Base-by-base conservation (phyloP, 2,888 invertebrate species). In the Pandemis cinnamomeana region DNA sequence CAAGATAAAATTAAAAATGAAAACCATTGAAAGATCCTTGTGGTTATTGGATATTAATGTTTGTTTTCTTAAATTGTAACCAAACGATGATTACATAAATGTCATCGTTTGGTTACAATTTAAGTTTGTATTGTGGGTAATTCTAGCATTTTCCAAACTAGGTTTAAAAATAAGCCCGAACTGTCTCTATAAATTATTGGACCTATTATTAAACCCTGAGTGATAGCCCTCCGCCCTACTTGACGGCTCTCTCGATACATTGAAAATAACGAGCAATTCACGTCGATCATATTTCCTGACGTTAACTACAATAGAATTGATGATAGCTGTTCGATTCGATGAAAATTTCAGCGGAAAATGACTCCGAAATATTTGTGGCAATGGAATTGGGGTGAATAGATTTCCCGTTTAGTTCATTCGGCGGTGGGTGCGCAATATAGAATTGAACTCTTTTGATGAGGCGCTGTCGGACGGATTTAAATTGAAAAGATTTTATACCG, bases 371-470 rank as follows among this genome's bases (percentile, higher is more conserved):
- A 63, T 36, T 64, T 48, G 64, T 55, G 66, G 46, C 58, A 58
- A 60, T 46, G 63, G 63, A 60, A 51, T 71, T 66, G 71, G 63
- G 63, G 60, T 72, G 72, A 72, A 72, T 72, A 69, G 68, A 58
- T 63, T 67, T 62, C 58, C 58, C 72, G 48, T 48, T 64, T 27
- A 58, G 58, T 11, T 58, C 58, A 27, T 58, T 27, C 58, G 27
- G 58, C 27, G 58, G 58, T 27, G 27, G 27, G 63, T 27, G 11
- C 10, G 63, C 15, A 51, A 44, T 13, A 46, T 46, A 63, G 63
- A 62, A 63, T 63, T 63, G 63, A 20, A 58, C 58, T 5, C 27
- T 20, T 58, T 58, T 58, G 27, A 27, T 58, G 58, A 58, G 11
- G 8, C 58, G 58, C 11, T 10, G 58, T 27, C 11, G 58, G 5